These are phyloP conservation scores for Eunapius fragilis DNA, from an alignment of 37 sponge, comb jelly and placozoan species.

Conservation along the genomic window DNA sequence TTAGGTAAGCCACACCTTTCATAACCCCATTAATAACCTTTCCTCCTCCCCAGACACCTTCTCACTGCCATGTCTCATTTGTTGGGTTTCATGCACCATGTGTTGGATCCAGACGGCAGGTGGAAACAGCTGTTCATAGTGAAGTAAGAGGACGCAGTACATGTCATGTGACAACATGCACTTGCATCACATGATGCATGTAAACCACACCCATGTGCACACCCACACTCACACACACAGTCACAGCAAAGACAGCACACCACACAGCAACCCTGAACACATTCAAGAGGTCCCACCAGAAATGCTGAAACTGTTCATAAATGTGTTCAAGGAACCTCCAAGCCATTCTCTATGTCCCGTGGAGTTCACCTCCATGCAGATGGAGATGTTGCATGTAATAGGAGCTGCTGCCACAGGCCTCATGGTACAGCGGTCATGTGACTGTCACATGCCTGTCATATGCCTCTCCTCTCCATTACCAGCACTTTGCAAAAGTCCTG, in stretches of 20 bases:
- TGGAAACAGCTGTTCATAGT: not conserved
- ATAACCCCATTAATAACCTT: no score
- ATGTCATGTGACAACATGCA: no score
- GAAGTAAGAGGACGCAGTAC: not conserved
- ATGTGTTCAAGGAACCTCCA: not conserved
- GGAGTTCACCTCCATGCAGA: not conserved
- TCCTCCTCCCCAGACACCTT: conserved; percentile 13
- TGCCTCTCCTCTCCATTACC: not conserved
- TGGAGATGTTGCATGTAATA: not conserved
- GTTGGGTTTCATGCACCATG: not conserved
- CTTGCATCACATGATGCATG: not conserved
- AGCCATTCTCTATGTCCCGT: conserved; percentile 29
- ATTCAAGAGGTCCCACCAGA: not conserved
- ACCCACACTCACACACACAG: conserved; percentile 20
- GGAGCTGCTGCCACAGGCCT: not conserved
- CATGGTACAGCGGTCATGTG: not conserved
- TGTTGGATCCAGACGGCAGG: not conserved
- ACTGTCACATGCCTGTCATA: not conserved
- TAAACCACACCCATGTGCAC: not conserved
- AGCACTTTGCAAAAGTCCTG: not conserved
- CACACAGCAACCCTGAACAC: not conserved
- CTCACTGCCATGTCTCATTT: not conserved
- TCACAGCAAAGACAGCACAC: not conserved
- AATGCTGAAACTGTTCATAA: not conserved
- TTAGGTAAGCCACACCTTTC: not conserved